Base-by-base conservation (phyloP, 2,888 invertebrate genomes). In the Volucella bombylans region DNA sequence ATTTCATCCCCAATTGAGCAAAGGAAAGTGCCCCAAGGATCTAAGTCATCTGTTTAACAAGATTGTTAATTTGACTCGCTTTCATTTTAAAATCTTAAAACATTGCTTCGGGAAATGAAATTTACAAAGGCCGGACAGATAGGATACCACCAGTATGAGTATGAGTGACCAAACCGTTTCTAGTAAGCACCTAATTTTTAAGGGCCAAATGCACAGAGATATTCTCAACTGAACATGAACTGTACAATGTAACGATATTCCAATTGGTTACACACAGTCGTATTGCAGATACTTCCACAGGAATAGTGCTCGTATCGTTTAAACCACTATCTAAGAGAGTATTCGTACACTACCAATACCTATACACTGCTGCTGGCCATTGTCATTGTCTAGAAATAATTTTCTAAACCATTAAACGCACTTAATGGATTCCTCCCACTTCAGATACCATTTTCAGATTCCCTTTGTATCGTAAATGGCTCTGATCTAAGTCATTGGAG, bases 361-460 rank as follows among this genome's bases (percentile, higher is more conserved):
- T 31, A 31, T 31, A 45, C 31, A 41, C 14, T 12, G 43, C 23
- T 61, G 38, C 52, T 38, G 41, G 49, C 59, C 77, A 65, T 49
- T 59, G 55, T 68, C 62, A 81, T 85, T 81, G 81, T 81, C 76
- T 85, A 68, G 72, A 50, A 68, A 85, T 80, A 67, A 85, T 85
- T 85, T 85, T 85, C 85, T 81, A 71, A 57, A 10, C 85, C 85
- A 85, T 85, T 85, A 77, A 81, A 81, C 85, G 81, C 81, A 81
- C 62, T 81, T 85, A 85, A 85, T 85, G 69, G 71, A 76, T 81
- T 68, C 64, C 50, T 64, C 52, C 68, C 59, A 64, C 67, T 61
- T 68, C 62, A 67, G 67, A 74, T 79, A 64, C 68, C 73, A 55
- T 79, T 61, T 76, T 67, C 61, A 61, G 52, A 72, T 57, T 64